These are phyloP conservation scores for Nebria brevicollis DNA, from an alignment of 2,888 invertebrate genomes.

Conservation along the genomic window DNA sequence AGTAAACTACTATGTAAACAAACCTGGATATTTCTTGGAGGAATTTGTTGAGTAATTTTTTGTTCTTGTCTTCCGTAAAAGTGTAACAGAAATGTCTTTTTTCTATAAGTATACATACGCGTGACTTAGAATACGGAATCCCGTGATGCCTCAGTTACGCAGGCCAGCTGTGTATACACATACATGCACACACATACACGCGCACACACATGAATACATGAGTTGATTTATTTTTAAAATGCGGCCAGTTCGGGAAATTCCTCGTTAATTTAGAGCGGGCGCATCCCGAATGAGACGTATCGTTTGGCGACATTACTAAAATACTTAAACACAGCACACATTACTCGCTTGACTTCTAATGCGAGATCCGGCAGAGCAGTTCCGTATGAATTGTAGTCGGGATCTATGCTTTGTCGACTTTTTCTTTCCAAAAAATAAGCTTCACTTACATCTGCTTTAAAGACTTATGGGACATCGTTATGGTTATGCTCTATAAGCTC, in stretches of 20 bases:
- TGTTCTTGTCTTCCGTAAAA: neutral
- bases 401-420: no score
- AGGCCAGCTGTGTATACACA: neutral
- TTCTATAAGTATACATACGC: neutral
- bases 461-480: no score
- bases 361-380: neutral
- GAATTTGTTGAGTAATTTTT: no score
- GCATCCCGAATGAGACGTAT: neutral
- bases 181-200: slow-evolving; percentile 7
- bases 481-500: no score
- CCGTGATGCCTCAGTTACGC: neutral
- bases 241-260: slow-evolving; percentile 35
- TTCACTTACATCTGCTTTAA: no score
- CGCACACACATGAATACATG: neutral
- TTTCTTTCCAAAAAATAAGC: no score
- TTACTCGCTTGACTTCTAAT: neutral
- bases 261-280: slow-evolving; percentile 29
- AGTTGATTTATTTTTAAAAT: slow-evolving; percentile 36
- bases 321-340: neutral
- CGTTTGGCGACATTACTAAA: slow-evolving; percentile 1
- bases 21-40: no score
- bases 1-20: no score
- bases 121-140: neutral
- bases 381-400: neutral
- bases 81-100: neutral